Conservation (phyloP, 1,140 invertebrate species). For the Nixonia krombeini region DNA sequence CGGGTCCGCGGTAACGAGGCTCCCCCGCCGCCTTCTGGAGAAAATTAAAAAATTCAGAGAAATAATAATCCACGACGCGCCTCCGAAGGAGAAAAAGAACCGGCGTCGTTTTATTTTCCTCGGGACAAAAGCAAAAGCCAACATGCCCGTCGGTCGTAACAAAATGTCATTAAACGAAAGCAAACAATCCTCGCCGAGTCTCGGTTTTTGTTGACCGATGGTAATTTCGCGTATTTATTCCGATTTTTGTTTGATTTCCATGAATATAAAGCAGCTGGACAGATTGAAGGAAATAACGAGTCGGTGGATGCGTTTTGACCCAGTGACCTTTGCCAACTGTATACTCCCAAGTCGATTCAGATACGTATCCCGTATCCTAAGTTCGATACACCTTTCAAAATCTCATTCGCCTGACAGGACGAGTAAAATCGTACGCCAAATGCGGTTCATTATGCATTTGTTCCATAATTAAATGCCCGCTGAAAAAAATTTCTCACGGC, state of each 20-base stretch:
- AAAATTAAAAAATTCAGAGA: conserved; percentile 50
- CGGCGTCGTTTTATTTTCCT: too few relatives aligned
- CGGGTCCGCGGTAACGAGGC: conserved; percentile 33
- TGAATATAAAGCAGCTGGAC: conserved; percentile 44
- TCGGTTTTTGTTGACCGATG: too few relatives aligned
- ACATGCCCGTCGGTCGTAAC: too few relatives aligned
- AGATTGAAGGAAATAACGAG: conserved; percentile 43
- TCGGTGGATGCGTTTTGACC: conserved; percentile 22
- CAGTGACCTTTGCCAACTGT: conserved; percentile 23
- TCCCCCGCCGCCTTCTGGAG: conserved; percentile 28
- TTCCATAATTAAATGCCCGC: too few relatives aligned
- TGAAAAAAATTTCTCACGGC: too few relatives aligned
- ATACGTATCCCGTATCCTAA: conserved; percentile 6
- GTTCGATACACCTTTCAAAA: conserved; percentile 4
- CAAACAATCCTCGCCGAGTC: too few relatives aligned
- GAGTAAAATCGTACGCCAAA: neutral
- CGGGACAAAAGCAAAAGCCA: too few relatives aligned
- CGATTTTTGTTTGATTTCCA: conserved; percentile 45
- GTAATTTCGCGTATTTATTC: conserved; percentile 36
- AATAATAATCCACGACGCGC: conserved; percentile 37
- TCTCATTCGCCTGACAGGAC: neutral
- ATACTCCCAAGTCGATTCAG: conserved; percentile 12
- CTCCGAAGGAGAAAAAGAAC: too few relatives aligned
- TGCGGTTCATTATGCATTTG: too few relatives aligned
- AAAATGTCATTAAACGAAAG: too few relatives aligned